phyloP scores from a whole-genome alignment of 2,888 invertebrate genomes.

The Gymnocheta viridis region DNA sequence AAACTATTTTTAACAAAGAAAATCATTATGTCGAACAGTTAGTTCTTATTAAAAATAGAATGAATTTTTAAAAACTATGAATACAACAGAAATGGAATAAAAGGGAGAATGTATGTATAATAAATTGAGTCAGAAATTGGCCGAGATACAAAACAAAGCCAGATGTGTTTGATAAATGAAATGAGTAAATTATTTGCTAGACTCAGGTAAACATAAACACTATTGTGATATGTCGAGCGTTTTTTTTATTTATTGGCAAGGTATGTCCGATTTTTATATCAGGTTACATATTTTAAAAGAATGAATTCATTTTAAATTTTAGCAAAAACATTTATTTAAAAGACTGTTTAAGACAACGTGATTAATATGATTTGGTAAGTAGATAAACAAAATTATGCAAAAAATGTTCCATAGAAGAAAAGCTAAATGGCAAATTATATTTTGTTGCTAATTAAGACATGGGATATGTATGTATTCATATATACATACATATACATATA shows the following conservation, averaged over 20 bases:
- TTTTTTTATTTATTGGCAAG: conserved; percentile 1
- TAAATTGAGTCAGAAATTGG: conserved; percentile 5
- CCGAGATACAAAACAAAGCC: conserved; percentile 19
- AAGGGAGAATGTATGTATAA: conserved; percentile 29
- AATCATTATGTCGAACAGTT: conserved; percentile 54
- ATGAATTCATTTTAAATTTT: neutral
- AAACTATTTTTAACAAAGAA: conserved; percentile 39
- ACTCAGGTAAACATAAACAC: conserved; percentile 24
- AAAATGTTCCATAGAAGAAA: too few species aligned
- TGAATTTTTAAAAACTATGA: conserved; percentile 4
- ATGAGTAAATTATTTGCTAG: conserved; percentile 39
- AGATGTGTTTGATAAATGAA: conserved; percentile 43
- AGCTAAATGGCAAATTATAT: too few species aligned
- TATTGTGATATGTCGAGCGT: neutral
- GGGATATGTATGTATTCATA: too few species aligned
- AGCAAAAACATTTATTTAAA: too few species aligned
- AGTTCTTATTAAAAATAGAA: conserved; percentile 45
- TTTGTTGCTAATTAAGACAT: too few species aligned
- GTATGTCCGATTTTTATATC: conserved; percentile 44
- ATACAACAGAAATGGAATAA: neutral
- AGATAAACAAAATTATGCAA: too few species aligned
- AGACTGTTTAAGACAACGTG: too few species aligned
- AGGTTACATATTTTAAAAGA: conserved; percentile 17
- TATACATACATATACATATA: too few species aligned
- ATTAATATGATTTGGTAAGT: too few species aligned